phyloP scores from a whole-genome alignment of 2,888 invertebrate species.

The Cyrtodaria siliqua region DNA sequence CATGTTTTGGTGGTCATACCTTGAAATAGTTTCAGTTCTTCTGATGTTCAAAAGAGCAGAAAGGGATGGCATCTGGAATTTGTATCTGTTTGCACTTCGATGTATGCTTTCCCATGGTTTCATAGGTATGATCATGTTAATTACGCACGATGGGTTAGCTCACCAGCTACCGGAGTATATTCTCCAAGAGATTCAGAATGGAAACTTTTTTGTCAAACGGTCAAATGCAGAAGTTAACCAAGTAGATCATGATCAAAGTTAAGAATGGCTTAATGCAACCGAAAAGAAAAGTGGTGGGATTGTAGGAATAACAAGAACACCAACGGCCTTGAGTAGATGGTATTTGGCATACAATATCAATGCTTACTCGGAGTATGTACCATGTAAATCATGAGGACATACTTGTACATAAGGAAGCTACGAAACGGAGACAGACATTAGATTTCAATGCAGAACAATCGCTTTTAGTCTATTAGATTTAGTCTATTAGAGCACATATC shows the following conservation, averaged over 20 bases:
- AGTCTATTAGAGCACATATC: too few species aligned
- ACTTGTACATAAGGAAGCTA: too few species aligned
- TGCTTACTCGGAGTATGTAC: neutral
- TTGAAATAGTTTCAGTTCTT: too few species aligned
- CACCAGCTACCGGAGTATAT: neutral
- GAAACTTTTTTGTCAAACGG: neutral
- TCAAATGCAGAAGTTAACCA: neutral
- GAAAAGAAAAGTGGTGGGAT: neutral
- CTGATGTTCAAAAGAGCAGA: too few species aligned
- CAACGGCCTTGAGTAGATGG: slow-evolving; percentile 1
- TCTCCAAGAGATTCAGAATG: slow-evolving; percentile 9
- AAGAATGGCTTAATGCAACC: too few species aligned
- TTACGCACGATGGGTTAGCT: neutral
- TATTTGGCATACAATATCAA: slow-evolving; percentile 5
- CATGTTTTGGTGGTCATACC: too few species aligned
- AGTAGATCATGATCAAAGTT: neutral
- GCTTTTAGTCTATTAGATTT: too few species aligned
- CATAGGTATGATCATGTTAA: neutral
- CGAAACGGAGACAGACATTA: too few species aligned
- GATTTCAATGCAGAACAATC: too few species aligned
- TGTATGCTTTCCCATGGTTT: too few species aligned
- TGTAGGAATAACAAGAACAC: neutral
- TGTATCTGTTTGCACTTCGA: too few species aligned
- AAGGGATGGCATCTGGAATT: too few species aligned
- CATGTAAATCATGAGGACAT: neutral